phyloP scores from a whole-genome alignment of 2,797 vertebrate species.

The Gymnopithys bicolor region DNA sequence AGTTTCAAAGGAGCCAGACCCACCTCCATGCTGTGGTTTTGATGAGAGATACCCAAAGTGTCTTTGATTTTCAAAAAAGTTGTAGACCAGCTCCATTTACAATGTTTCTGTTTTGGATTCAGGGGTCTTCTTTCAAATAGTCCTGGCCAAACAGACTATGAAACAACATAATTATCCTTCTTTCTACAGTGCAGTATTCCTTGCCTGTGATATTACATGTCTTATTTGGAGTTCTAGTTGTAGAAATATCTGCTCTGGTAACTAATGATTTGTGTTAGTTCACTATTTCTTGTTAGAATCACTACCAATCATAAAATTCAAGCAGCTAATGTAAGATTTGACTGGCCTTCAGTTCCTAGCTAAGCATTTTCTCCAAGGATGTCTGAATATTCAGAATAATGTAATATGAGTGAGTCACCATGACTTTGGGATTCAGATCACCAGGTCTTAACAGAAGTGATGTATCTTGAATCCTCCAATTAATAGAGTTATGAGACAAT shows the following conservation, averaged over 20 bases:
- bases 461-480: neutral
- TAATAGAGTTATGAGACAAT: neutral
- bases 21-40: neutral
- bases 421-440: neutral
- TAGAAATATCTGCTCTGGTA: neutral
- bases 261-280: neutral
- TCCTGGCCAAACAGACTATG: neutral
- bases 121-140: neutral
- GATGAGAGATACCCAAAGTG: neutral
- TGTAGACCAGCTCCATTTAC: neutral
- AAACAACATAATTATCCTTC: neutral
- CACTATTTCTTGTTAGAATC: neutral
- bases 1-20: neutral
- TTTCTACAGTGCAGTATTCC: neutral
- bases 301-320: neutral
- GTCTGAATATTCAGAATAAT: neutral
- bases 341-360: neutral
- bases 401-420: neutral
- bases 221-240: neutral
- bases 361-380: neutral
- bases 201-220: neutral
- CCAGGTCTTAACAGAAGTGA: neutral
- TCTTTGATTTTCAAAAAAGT: neutral
- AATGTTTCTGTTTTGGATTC: neutral
- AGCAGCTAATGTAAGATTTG: neutral